Base-by-base conservation (phyloP, 2,888 invertebrate genomes). In the Hyposoter dolosus region DNA sequence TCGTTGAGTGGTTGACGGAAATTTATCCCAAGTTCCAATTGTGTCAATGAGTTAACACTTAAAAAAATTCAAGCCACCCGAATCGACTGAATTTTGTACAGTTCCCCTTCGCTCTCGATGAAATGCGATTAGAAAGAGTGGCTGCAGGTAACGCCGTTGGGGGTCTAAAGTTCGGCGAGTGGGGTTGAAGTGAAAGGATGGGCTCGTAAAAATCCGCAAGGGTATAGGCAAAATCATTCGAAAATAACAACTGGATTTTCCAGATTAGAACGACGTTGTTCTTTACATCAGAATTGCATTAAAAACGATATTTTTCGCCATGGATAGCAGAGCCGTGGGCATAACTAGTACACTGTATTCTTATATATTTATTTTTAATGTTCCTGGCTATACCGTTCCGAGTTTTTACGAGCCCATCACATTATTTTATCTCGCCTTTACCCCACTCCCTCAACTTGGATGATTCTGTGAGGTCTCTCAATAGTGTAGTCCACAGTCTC, bases 161-260 rank as follows among this genome's bases (percentile, higher is more conserved):
- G 40, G 40, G 40, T 40, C 40, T 10, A 40, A 17, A 50, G 47
- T 50, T 50, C 1, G n/a, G 15, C 47, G n/a, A 50, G 47, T 50
- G n/a, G 47, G 47, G 15, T 50, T 50, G n/a, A 50, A 50, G n/a
- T 17, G 47, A 50, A 17, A 50, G 47, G n/a, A 50, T 50, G 17
- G 47, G 47, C 47, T 50, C 47, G 47, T 50, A 50, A 50, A 50
- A 50, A 50, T 50, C n/a, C 47, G 47, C 47, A 50, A n/a, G 47
- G 47, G 17, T n/a, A 17, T 47, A 47, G 15, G 47, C 47, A 15
- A 5, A n/a, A 50, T 5, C n/a, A 50, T 50, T 17, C 4, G 6
- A 50, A 50, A 50, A 0, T 6, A 50, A 50, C 47, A n/a, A 50
- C 47, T 50, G n/a, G n/a, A 50, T 50, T 50, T 50, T 17, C n/a